phyloP scores from a whole-genome alignment of 2,113 vertebrate species.

The Corythornis vintsioides region DNA sequence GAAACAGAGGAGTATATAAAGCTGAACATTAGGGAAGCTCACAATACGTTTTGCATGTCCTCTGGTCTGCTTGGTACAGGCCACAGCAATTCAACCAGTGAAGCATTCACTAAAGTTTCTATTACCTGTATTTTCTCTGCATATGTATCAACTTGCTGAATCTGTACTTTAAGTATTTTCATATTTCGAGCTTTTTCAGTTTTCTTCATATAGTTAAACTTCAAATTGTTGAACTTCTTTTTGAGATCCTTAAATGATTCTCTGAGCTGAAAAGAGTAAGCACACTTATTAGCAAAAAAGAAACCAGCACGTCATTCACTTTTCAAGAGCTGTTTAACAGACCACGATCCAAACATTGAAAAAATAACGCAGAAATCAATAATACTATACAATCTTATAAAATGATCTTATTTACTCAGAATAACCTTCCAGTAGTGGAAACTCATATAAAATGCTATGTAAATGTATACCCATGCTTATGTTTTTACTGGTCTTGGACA shows the following conservation, averaged over 20 bases:
- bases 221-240: constrained; percentile 91
- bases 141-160: constrained; percentile 84
- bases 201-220: constrained; percentile 88
- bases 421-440: neutral
- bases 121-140: constrained; percentile 84
- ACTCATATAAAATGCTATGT: neutral
- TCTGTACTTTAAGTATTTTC: constrained; percentile 84
- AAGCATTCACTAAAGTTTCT: neutral
- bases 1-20: neutral
- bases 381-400: neutral
- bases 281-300: neutral
- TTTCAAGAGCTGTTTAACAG: neutral
- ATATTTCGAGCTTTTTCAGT: constrained; percentile 84
- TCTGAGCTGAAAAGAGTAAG: constrained; percentile 77
- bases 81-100: neutral
- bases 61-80: neutral
- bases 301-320: neutral
- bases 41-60: neutral
- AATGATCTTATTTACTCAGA: neutral
- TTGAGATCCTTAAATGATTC: constrained; percentile 89
- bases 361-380: neutral
- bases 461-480: neutral
- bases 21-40: neutral
- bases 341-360: neutral
- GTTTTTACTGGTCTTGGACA: neutral